Conservation (phyloP, 2,888 invertebrate genomes). For the Ectemnius cavifrons region DNA sequence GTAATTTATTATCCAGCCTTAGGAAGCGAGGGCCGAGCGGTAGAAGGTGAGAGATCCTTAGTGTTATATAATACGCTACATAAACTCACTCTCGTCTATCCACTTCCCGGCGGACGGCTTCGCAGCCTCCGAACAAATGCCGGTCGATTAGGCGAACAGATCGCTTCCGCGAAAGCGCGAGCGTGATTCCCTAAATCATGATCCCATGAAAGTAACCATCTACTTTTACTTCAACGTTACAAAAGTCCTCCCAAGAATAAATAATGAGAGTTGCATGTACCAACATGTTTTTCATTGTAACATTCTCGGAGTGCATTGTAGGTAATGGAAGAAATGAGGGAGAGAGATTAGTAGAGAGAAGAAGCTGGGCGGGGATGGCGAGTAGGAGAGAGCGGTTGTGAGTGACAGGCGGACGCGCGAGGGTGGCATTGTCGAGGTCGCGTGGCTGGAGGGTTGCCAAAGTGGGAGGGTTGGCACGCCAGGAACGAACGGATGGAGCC, state of each 20-base stretch:
- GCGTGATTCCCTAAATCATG: background rate
- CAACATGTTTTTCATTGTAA: too few relatives aligned
- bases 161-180: background rate
- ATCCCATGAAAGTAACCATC: background rate
- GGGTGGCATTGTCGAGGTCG: slow-evolving; percentile 61
- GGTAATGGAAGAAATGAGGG: background rate
- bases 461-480: slow-evolving; percentile 26
- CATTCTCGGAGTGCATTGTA: too few relatives aligned
- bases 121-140: background rate
- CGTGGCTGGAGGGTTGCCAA: slow-evolving; percentile 46
- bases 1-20: slow-evolving; percentile 39
- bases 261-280: too few relatives aligned
- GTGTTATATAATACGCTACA: background rate
- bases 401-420: slow-evolving; percentile 61
- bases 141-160: background rate
- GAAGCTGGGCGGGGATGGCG: background rate
- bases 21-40: background rate
- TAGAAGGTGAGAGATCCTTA: background rate
- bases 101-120: slow-evolving; percentile 1
- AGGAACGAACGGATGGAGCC: slow-evolving; percentile 26
- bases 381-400: slow-evolving; percentile 49
- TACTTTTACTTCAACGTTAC: too few relatives aligned
- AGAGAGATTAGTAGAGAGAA: background rate
- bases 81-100: background rate
- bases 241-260: too few relatives aligned